Evolutionary conservation across 2,113 vertebrate species (phyloP).

Genomic region (Myotis brandtii): DNA sequence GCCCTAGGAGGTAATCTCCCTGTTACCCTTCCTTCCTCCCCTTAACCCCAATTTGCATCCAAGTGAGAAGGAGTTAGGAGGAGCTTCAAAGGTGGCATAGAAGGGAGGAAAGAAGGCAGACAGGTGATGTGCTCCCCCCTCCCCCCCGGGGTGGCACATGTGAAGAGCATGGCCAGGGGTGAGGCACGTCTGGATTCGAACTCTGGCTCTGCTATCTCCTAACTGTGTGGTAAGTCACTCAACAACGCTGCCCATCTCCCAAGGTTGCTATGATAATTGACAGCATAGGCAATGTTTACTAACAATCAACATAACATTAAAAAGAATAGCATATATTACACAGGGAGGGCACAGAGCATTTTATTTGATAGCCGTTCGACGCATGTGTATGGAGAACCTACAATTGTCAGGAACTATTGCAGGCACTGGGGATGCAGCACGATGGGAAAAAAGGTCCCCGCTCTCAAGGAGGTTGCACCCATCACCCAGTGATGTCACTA

Average conservation of each 20-base stretch:
- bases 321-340: not conserved
- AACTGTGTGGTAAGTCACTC: not conserved
- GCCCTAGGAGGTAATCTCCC: not conserved
- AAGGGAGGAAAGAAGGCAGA: not conserved
- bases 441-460: not conserved
- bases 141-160: not conserved
- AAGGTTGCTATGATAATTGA: not conserved
- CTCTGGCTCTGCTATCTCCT: not conserved
- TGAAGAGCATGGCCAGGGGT: rapidly evolving
- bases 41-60: not conserved
- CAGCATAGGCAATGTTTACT: not conserved
- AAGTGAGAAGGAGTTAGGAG: not conserved
- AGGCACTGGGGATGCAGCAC: not conserved
- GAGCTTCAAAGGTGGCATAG: not conserved
- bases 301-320: not conserved
- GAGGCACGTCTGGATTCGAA: not conserved
- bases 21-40: not conserved
- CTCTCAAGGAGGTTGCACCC: not conserved
- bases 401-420: not conserved
- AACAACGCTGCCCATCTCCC: not conserved
- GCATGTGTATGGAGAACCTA: not conserved
- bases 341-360: not conserved
- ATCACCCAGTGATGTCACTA: not conserved
- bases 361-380: not conserved
- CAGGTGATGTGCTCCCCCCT: not conserved